A percentile compares a stretch with the other conserved stretches of the same genome.
phyloP scores from a whole-genome alignment of 2,113 vertebrate genomes.

The Mesoclemmys tuberculata region DNA sequence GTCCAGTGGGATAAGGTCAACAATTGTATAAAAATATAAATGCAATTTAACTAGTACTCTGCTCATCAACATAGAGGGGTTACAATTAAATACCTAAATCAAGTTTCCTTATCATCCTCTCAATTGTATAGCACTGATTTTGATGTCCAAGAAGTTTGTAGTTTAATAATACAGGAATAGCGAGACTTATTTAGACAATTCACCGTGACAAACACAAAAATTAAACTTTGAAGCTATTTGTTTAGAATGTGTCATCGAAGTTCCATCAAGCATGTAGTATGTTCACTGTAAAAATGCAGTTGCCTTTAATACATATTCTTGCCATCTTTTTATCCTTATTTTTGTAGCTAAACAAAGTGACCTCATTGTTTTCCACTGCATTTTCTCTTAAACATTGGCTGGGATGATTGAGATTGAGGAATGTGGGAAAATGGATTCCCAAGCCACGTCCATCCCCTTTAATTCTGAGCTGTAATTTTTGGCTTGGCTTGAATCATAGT shows the following conservation, averaged over 20 bases:
- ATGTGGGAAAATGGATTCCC: slow-evolving; percentile 85
- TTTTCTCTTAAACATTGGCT: slow-evolving; percentile 81
- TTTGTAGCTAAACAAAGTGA: slow-evolving; percentile 80
- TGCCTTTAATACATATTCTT: slow-evolving; percentile 66
- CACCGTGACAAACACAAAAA: slow-evolving; percentile 49
- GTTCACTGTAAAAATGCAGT: slow-evolving; percentile 54
- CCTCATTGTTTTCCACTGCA: slow-evolving; percentile 85
- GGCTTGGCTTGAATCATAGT: slow-evolving; percentile 85
- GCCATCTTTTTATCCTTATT: slow-evolving; percentile 41
- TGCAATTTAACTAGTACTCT: slow-evolving; percentile 19
- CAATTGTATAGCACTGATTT: slow-evolving; percentile 30
- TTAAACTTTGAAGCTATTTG: slow-evolving; percentile 37
- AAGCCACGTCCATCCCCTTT: slow-evolving; percentile 83
- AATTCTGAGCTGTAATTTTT: slow-evolving; percentile 86
- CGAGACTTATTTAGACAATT: slow-evolving; percentile 52
- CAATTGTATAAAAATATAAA: neutral
- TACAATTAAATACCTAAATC: slow-evolving; percentile 42
- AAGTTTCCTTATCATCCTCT: slow-evolving; percentile 7
- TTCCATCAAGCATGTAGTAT: neutral
- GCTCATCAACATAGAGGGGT: neutral
- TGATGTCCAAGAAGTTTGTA: slow-evolving; percentile 59
- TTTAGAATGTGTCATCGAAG: slow-evolving; percentile 49
- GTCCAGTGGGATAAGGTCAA: slow-evolving; percentile 54
- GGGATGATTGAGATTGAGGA: slow-evolving; percentile 85
- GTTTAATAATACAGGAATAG: slow-evolving; percentile 55